phyloP scores from a whole-genome alignment of 1,140 invertebrate genomes.

The Drosophila punjabiensis region DNA sequence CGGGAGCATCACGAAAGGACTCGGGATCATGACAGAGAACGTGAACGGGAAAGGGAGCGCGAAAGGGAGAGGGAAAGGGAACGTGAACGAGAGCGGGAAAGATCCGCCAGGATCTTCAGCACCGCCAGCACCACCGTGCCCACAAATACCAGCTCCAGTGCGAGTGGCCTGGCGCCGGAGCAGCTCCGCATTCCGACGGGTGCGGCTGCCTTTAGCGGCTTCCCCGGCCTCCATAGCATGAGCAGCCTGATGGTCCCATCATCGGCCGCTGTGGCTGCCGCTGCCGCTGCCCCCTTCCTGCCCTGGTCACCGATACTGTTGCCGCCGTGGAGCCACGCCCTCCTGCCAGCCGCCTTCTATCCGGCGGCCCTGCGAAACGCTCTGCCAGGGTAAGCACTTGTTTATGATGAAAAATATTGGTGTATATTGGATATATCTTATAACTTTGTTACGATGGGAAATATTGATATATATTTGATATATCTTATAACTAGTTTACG shows the following conservation, averaged over 20 bases:
- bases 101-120: conserved; percentile 48
- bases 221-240: conserved; percentile 77
- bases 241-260: conserved; percentile 86
- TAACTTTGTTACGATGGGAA: background rate
- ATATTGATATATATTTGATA: background rate
- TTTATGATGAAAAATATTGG: too few relatives aligned
- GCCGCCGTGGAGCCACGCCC: conserved; percentile 87
- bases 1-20: conserved; percentile 15
- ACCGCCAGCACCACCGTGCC: conserved; percentile 76
- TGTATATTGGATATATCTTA: background rate
- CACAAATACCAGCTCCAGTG: conserved; percentile 58
- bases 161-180: conserved; percentile 53
- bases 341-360: conserved; percentile 86
- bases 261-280: conserved; percentile 85
- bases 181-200: conserved; percentile 79
- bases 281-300: conserved; percentile 86
- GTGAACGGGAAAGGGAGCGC: conserved; percentile 2
- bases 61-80: conserved; percentile 31
- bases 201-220: conserved; percentile 78
- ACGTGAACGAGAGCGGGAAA: conserved; percentile 26
- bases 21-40: conserved; percentile 21
- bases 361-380: conserved; percentile 87
- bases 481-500: too few relatives aligned
- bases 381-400: conserved; percentile 86
- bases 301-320: conserved; percentile 87